phyloP scores from a whole-genome alignment of 2,113 vertebrate species.

The Leucopsar rothschildi region DNA sequence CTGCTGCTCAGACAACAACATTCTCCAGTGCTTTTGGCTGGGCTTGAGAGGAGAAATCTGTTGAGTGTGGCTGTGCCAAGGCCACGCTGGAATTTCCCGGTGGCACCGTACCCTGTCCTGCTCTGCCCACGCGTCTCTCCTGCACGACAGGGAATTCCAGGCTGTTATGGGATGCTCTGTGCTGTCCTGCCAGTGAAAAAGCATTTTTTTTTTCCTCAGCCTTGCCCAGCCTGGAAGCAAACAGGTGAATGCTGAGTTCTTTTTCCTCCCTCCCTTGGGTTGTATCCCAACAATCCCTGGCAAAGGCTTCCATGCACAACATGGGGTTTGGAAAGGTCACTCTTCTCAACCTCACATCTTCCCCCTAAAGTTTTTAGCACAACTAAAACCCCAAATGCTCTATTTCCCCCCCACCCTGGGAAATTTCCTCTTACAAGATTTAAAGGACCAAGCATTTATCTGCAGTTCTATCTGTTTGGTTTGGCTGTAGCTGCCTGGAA shows the following conservation, averaged over 20 bases:
- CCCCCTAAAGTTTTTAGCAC: neutral
- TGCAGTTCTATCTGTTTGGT: neutral
- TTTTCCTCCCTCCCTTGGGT: neutral
- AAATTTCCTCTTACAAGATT: neutral
- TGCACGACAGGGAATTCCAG: neutral
- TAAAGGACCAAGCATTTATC: neutral
- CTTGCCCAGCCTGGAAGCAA: neutral
- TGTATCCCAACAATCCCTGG: neutral
- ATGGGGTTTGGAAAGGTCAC: neutral
- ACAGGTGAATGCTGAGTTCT: neutral
- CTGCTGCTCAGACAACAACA: neutral
- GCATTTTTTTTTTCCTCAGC: neutral
- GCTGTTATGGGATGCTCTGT: neutral
- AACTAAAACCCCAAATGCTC: neutral
- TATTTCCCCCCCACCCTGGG: neutral
- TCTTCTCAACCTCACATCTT: neutral
- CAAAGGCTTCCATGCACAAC: neutral
- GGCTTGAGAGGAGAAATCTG: neutral
- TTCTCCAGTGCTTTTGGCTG: neutral
- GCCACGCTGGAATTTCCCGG: neutral
- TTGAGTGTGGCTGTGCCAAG: neutral
- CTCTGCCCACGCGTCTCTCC: neutral
- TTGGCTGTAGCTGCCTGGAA: neutral
- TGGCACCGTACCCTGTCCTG: accelerated
- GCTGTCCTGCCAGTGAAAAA: neutral